Evolutionary conservation across 1,140 invertebrate genomes (phyloP), one percentile per base, ranked within the genome.

Genomic region (Heliconius hewitsoni): DNA sequence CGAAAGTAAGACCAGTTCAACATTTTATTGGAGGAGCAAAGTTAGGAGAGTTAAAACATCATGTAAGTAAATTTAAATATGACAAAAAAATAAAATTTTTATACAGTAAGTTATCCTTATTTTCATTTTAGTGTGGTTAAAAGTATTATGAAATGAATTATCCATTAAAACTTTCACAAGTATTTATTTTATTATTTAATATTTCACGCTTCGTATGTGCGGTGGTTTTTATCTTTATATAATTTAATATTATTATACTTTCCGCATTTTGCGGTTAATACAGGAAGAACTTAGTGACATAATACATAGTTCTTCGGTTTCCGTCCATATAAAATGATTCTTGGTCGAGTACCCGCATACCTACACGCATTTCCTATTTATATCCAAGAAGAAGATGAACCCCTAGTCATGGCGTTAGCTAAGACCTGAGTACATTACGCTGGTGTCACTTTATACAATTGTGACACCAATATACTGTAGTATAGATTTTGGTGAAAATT

Each of bases 21-120:
- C 66, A 1, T 34, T 76, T 42, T 66, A 27, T 34, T 50, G 46
- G 50, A 37, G 73, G 70, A 37, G 73, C 72, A 19, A 76, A 83
- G 42, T 71, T 85, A 71, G 89, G 87, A 30, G 78, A 86, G n/a
- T 52, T 89, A 39, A 86, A 84, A 57, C 87, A 90, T 80, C 87
- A 89, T 80, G 89, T 90, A 84, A 84, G 86, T 78, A 60, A 30
- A 79, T 76, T 74, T 52, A 19, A 50, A 19, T 1, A 13, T 52
- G 50, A 52, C 2, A 19, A 19, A 3, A 11, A 2, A 13, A 13
- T 13, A 46, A 46, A 46, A 1, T 0, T 46, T 46, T 2, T 46
- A 46, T 11, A 46, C 13, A 46, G 42, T 46, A 46, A 46, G 1
- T 46, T 46, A 46, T 46, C 9, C 0, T 46, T 46, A 46, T 46